Evolutionary conservation across 2,113 vertebrate genomes (phyloP), one percentile per base, ranked within the genome.

Genomic region (Romanogobio albipinnatus): DNA sequence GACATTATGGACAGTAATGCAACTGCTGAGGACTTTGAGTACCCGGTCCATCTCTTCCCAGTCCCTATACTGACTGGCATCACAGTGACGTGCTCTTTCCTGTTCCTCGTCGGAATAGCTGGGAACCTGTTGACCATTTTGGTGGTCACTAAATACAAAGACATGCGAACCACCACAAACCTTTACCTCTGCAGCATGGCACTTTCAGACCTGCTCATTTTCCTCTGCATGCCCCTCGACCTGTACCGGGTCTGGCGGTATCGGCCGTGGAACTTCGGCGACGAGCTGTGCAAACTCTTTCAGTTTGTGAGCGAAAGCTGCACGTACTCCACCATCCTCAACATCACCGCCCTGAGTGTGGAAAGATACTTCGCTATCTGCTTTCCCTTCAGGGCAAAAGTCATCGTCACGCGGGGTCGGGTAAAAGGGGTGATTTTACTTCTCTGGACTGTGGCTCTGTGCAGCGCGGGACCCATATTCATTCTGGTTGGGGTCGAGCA

Each of bases 141-240:
- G 92, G 96, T 98, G 89, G 96, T 99, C 88, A 95, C 94, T 1
- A 96, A 96, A 89, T 98, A 96, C 91, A 95, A 96, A 76, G 96
- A 98, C 91, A 96, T 99, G 96, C 95, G 96, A 86, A 98, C 97
- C 45, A 99, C 98, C 87, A 99, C 97, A 86, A 99, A 99, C 93
- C 93, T 99, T 64, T 99, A 99, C 93, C 92, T 99, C 89, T 98
- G 96, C 89, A 99, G 97, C 92, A 98, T 99, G 98, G 97, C 98
- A 4, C 95, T 98, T 70, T 99, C 98, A 0, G 98, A 99, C 92
- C 91, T 99, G 62, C 93, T 99, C 62, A 99, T 99, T 89, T 98
- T 99, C 89, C 92, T 98, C 68, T 99, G 97, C 88, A 97, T 99
- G 98, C 98, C 98, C 0, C 94, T 98, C 36, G 98, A 99, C 90